A percentile compares a stretch with the other conserved stretches of the same genome.
Evolutionary conservation across 2,113 vertebrate species (phyloP).

Genomic region (Spea multiplicata): DNA sequence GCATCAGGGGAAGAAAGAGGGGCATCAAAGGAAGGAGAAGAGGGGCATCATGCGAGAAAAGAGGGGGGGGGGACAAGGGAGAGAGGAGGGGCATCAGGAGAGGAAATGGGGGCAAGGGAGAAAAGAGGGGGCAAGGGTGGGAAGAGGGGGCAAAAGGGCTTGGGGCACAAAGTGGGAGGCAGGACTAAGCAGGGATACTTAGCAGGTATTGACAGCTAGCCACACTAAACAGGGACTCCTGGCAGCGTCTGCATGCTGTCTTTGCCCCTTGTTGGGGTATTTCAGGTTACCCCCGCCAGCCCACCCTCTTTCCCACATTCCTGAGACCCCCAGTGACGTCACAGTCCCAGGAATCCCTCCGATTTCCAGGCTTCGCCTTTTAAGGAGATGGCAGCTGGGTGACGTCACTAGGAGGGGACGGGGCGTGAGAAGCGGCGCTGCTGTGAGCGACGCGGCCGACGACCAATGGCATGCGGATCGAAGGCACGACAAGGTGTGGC

Average conservation of each 20-base stretch:
- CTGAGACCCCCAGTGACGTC: neutral
- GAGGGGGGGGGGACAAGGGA: too few relatives aligned
- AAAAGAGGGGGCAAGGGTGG: neutral
- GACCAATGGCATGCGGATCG: conserved; percentile 49
- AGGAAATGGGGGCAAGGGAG: neutral
- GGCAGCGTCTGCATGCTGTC: neutral
- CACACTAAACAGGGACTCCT: neutral
- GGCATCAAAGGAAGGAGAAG: too few relatives aligned
- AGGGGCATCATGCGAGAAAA: too few relatives aligned
- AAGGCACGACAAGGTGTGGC: too few relatives aligned
- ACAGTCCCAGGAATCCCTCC: neutral
- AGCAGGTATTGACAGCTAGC: neutral
- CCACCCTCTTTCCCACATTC: neutral
- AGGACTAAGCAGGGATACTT: neutral
- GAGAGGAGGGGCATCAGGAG: too few relatives aligned
- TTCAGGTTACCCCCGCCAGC: neutral
- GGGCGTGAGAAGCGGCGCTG: conserved; percentile 30
- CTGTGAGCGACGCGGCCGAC: conserved; percentile 32
- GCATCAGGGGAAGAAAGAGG: too few relatives aligned
- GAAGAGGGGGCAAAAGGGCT: too few relatives aligned
- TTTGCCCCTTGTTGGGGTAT: neutral
- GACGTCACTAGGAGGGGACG: conserved; percentile 55
- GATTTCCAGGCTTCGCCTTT: conserved; percentile 62
- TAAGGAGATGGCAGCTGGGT: conserved; percentile 63
- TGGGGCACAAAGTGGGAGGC: neutral